phyloP scores from a whole-genome alignment of 2,888 invertebrate species.

The Rotaria socialis region DNA sequence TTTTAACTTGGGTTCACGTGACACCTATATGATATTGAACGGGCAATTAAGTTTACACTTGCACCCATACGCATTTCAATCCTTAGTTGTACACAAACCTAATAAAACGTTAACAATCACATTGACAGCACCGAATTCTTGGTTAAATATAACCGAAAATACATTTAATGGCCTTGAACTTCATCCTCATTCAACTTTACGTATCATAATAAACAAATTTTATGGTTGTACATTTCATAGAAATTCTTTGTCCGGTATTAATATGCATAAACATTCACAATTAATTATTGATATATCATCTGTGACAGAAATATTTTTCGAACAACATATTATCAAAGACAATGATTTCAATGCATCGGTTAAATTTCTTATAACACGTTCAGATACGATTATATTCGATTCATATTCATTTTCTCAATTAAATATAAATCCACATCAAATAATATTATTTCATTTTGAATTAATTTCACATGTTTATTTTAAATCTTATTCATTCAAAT shows the following conservation, averaged over 20 bases:
- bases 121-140: conserved; percentile 27
- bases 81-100: not conserved
- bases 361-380: not conserved
- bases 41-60: not conserved
- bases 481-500: not conserved
- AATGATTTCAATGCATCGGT: not conserved
- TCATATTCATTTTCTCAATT: not conserved
- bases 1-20: conserved; percentile 16
- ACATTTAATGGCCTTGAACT: conserved; percentile 29
- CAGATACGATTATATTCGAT: conserved; percentile 22
- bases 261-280: not conserved
- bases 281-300: conserved; percentile 36
- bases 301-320: not conserved
- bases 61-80: conserved; percentile 21
- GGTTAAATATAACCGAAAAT: conserved; percentile 16
- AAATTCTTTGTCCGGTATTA: conserved; percentile 9
- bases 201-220: not conserved
- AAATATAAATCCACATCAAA: not conserved
- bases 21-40: conserved; percentile 8
- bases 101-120: conserved; percentile 4
- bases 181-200: not conserved
- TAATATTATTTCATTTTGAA: not conserved
- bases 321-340: not conserved
- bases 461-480: conserved; percentile 15
- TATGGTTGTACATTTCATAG: not conserved